Evolutionary conservation across 2,113 vertebrate species (phyloP).

Genomic region (Cryptotis parvus): DNA sequence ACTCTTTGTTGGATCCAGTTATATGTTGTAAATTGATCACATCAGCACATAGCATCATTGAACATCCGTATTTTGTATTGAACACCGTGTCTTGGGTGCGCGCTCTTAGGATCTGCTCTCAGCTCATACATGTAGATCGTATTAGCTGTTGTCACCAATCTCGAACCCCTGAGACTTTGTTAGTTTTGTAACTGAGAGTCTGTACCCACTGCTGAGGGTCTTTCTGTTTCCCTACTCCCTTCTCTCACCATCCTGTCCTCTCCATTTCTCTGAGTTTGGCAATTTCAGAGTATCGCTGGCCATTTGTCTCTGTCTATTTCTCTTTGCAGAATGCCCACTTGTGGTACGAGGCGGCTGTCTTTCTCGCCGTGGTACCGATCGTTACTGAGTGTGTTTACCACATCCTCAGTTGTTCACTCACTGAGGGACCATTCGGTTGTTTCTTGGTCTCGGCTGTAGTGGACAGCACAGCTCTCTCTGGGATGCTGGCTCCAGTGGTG

Average conservation of each 20-base stretch:
- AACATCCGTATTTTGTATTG: background rate
- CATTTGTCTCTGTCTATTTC: slow-evolving; percentile 4
- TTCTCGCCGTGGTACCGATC: background rate
- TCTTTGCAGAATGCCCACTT: background rate
- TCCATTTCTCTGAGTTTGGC: slow-evolving; percentile 7
- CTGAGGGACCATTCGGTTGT: background rate
- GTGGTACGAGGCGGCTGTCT: background rate
- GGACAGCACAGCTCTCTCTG: too few relatives aligned
- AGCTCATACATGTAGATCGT: background rate
- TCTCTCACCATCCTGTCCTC: background rate
- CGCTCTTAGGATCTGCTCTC: background rate
- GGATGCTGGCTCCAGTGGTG: too few relatives aligned
- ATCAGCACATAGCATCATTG: background rate
- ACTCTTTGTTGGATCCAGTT: background rate
- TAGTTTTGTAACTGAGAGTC: background rate
- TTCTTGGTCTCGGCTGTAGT: background rate
- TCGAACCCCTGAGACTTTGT: background rate
- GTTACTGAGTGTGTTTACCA: background rate
- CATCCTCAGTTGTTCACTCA: background rate
- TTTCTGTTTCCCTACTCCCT: background rate
- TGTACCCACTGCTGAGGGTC: background rate
- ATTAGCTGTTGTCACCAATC: background rate
- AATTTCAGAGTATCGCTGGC: background rate
- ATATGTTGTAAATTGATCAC: background rate
- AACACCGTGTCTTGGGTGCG: background rate